phyloP scores from a whole-genome alignment of 2,797 vertebrate species.

The Alauda arvensis region DNA sequence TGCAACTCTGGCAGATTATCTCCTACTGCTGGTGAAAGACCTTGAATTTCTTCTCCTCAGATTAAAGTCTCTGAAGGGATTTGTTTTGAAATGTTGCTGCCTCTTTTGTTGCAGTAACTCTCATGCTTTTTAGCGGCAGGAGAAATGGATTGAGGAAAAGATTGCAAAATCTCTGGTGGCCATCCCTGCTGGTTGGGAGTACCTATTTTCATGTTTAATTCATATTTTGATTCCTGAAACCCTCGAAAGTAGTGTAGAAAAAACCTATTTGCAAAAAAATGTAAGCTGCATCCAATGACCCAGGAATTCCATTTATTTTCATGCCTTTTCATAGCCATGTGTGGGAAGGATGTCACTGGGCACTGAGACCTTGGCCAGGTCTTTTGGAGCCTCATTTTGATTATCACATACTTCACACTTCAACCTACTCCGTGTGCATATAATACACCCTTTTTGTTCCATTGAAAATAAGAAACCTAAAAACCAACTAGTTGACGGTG shows the following conservation, averaged over 20 bases:
- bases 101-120: background rate
- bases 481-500: background rate
- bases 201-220: background rate
- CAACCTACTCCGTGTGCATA: background rate
- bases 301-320: background rate
- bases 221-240: background rate
- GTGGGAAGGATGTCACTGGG: background rate
- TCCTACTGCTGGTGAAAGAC: constrained; percentile 2
- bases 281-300: background rate
- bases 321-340: background rate
- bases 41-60: constrained; percentile 34
- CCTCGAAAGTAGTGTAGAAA: background rate
- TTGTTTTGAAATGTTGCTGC: constrained; percentile 34
- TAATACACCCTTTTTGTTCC: background rate
- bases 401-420: accelerated
- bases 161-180: background rate
- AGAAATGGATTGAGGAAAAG: background rate
- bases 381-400: background rate
- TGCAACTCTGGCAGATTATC: constrained; percentile 26
- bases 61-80: constrained; percentile 35
- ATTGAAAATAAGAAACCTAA: background rate
- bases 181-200: background rate
- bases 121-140: background rate
- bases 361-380: too few relatives aligned
- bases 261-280: background rate